Base-by-base conservation (phyloP, 2,888 invertebrate genomes). In the Entomobrya proxima region DNA sequence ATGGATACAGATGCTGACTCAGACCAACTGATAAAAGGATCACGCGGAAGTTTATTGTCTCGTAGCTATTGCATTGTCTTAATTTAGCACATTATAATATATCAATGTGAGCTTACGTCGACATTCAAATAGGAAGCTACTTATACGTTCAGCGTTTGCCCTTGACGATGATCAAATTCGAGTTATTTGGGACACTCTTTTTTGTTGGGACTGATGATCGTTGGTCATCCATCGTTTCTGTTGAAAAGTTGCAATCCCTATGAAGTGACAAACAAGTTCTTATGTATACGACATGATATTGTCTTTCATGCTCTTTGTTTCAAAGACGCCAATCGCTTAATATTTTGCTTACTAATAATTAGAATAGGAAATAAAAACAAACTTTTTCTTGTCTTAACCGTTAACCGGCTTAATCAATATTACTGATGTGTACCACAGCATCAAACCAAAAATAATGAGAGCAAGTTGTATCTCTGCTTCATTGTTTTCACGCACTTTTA, bases 121-220 rank as follows among this genome's bases (percentile, higher is more conserved):
- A 52, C 21, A 52, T n/a, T n/a, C 52, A 5, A n/a, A 30, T 15
- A 67, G 35, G 64, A 64, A 64, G 18, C 35, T 5, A 35, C 7
- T 7, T 7, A 40, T 40, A 40, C 15, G 9, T 11, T 40, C 44
- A 40, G n/a, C n/a, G 35, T 64, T 27, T 84, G 84, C 77, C 84
- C 84, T 77, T 84, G 77, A 76, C 84, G 58, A 55, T 84, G 72
- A 55, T 84, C 84, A 84, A 84, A 84, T 84, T n/a, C n/a, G 84
- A 72, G 84, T 77, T 84, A 77, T 84, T 77, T 84, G 77, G 84
- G 84, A 84, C 84, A 84, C 84, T 69, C 77, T 32, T 7, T 40
- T 37, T 40, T 27, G 37, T 52, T 69, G 32, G 35, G 11, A 32
- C n/a, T 64, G 35, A n/a, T 18, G 35, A 35, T 64, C 64, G 32